These are phyloP conservation scores for Gyrodactylus salaris DNA, from an alignment of 1,140 invertebrate genomes.

Conservation along the genomic window DNA sequence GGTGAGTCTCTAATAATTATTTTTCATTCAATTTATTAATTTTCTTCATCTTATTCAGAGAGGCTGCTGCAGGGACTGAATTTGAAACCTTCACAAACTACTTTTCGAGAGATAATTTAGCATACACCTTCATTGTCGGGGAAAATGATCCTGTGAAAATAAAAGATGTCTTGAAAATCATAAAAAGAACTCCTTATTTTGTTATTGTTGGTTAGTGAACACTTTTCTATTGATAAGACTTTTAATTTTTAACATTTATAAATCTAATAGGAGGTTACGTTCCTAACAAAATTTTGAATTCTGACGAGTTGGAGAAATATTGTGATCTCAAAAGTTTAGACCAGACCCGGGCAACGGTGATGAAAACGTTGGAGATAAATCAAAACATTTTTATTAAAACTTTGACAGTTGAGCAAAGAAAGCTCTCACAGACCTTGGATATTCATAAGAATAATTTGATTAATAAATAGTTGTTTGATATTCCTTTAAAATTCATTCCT, in stretches of 20 bases:
- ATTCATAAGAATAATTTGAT: too few species aligned
- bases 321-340: neutral
- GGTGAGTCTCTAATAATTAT: too few species aligned
- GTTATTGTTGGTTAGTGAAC: neutral
- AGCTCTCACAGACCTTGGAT: neutral
- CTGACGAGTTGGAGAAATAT: neutral
- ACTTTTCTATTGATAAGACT: too few species aligned
- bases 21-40: neutral
- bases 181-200: neutral
- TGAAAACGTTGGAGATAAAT: neutral
- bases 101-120: neutral
- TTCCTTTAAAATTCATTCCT: too few species aligned
- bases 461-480: too few species aligned
- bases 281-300: neutral
- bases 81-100: neutral
- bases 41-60: neutral
- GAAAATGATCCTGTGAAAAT: neutral
- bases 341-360: neutral
- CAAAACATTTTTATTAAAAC: neutral
- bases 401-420: neutral
- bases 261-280: neutral
- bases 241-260: too few species aligned
- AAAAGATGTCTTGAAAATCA: neutral
- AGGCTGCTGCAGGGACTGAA: neutral
- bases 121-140: neutral